Evolutionary conservation across 2,888 invertebrate species (phyloP), one percentile per base, ranked within the genome.

Genomic region (Xiphydria camelus): DNA sequence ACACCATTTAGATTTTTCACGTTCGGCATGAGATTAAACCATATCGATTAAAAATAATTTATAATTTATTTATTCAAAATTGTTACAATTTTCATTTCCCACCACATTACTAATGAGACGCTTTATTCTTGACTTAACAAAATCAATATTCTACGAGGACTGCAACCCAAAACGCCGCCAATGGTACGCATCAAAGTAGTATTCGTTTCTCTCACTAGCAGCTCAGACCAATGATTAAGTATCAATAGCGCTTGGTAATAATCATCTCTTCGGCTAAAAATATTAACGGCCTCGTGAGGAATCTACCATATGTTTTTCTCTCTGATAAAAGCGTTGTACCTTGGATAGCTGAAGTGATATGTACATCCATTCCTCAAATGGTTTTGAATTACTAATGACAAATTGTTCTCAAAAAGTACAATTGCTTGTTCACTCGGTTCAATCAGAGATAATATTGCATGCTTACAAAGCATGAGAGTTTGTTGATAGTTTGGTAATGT

Each of bases 371-470:
- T 36, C 2, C 14, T 29, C 12, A 59, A 26, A 40, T 62, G 51
- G n/a, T 49, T 45, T 9, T 49, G 15, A 21, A 57, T 48, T n/a
- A 58, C 37, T n/a, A 21, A 19, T 0, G 45, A 18, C 3, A 64
- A 47, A 49, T 59, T 41, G 18, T 55, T 51, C 40, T 59, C 54
- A n/a, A 50, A 51, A 17, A 36, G 29, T 33, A 64, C 59, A 26
- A 47, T 45, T 26, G 53, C 61, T 12, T 55, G 59, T 35, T 60
- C 39, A 14, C 62, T 62, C 7, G 63, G 63, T n/a, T 63, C 59
- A 2, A 64, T 62, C 17, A 61, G 38, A 29, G 60, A 57, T 9
- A 61, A 26, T 22, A 64, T 56, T 10, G 64, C 62, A 14, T 59
- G 58, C 25, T 46, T 55, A 22, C 64, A 64, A n/a, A 63, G 52